Evolutionary conservation across 2,888 invertebrate species (phyloP).

Genomic region (Timema cristinae): DNA sequence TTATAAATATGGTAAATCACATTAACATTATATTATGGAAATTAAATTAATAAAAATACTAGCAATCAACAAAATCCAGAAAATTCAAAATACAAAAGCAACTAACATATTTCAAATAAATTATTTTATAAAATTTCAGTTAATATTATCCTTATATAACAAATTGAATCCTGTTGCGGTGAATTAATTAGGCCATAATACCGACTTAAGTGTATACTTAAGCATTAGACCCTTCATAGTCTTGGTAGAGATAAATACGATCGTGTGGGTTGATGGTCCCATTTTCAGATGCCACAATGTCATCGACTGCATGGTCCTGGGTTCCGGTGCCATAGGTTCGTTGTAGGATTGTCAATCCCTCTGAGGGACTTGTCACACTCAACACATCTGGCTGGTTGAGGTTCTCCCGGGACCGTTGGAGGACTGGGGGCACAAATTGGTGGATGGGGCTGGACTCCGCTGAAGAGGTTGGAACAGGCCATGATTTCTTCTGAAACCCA

Average conservation of each 20-base stretch:
- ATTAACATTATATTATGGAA: too few relatives aligned
- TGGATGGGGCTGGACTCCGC: conserved; percentile 20
- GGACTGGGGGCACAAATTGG: conserved; percentile 29
- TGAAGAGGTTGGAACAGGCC: conserved; percentile 19
- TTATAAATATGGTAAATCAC: too few relatives aligned
- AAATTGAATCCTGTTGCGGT: not conserved
- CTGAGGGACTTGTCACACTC: conserved; percentile 32
- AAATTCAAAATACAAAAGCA: too few relatives aligned
- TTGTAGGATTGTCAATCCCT: conserved; percentile 30
- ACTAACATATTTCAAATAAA: too few relatives aligned
- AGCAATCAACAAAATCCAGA: too few relatives aligned
- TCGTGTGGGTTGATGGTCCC: conserved; percentile 21
- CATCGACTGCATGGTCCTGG: conserved; percentile 20
- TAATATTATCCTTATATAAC: too few relatives aligned
- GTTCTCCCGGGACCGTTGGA: conserved; percentile 22
- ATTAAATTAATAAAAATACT: too few relatives aligned
- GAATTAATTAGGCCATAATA: not conserved
- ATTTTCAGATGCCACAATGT: conserved; percentile 17
- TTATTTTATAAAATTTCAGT: too few relatives aligned
- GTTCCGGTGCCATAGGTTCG: conserved; percentile 30
- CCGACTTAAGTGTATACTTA: conserved; percentile 27
- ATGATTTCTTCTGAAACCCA: conserved; percentile 8
- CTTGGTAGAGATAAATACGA: conserved; percentile 30
- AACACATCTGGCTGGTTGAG: conserved; percentile 24
- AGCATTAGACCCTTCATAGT: conserved; percentile 32